phyloP scores from a whole-genome alignment of 92 coral and sea anemone genomes.

The Virgularia gustaviana region DNA sequence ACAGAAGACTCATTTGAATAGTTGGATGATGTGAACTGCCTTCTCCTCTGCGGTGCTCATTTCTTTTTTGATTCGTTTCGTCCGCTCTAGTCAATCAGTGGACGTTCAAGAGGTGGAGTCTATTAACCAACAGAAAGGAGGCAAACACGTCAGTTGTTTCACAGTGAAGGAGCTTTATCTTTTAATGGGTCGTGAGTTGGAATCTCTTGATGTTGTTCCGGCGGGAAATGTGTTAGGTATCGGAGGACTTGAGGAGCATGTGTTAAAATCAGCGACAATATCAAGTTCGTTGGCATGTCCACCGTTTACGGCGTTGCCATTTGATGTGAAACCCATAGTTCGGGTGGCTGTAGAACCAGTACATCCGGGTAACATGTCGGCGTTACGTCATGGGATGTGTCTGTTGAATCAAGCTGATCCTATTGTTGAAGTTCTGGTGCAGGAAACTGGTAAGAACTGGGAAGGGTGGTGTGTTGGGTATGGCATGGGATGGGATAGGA shows the following conservation, averaged over 20 bases:
- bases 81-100: too few relatives aligned
- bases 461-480: not conserved
- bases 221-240: slow-evolving; percentile 96
- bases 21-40: too few relatives aligned
- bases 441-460: slow-evolving; percentile 91
- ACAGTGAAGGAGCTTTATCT: slow-evolving; percentile 86
- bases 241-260: slow-evolving; percentile 82
- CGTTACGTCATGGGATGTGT: slow-evolving; percentile 84
- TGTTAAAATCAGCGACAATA: slow-evolving; percentile 94
- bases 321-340: slow-evolving; percentile 92
- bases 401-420: slow-evolving; percentile 98
- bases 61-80: too few relatives aligned
- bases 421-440: slow-evolving; percentile 88
- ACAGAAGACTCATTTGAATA: too few relatives aligned
- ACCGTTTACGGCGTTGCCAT: slow-evolving; percentile 87
- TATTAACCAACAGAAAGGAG: too few relatives aligned
- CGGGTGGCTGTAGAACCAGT: slow-evolving; percentile 96
- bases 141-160: slow-evolving; percentile 64
- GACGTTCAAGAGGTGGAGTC: slow-evolving; percentile 76
- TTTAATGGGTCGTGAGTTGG: slow-evolving; percentile 96
- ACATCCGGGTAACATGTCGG: slow-evolving; percentile 86
- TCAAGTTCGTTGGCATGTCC: slow-evolving; percentile 86
- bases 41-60: too few relatives aligned
- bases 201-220: slow-evolving; percentile 72
- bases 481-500: not conserved